Base-by-base conservation (phyloP, 1,140 invertebrate genomes). In the Melipona quadrifasciata region DNA sequence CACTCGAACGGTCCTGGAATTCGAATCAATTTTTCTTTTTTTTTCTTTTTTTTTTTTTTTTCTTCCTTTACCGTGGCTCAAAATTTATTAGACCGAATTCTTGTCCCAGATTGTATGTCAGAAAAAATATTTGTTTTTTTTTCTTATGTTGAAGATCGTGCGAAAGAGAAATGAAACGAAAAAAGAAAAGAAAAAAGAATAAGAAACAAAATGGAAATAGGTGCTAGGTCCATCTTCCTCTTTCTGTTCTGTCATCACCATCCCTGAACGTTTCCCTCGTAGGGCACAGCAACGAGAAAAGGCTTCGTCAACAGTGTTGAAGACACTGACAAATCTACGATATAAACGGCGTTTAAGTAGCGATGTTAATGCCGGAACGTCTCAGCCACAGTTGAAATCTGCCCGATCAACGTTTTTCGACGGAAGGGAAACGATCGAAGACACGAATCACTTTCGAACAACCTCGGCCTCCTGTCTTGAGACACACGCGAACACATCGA, bases 231-330 rank as follows among this genome's bases (percentile, higher is more conserved):
- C 87, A 75, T 84, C 74, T 82, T 85, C 87, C 82, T 89, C 53
- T 68, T 67, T 82, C 87, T 90, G 75, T 86, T 90, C 87, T 89
- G 71, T 70, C 85, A 89, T 90, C 87, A 91, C 86, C 76, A 82
- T 87, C 87, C 90, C 81, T 86, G 86, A 83, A 90, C 83, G 73
- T 90, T 91, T 91, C 79, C 89, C 87, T 87, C 87, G 87, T 73
- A 91, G 90, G 89, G 78, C 67, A 78, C 83, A 85, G 82, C 81
- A 82, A 67, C 89, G 80, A 55, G 82, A 83, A 80, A 84, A 70
- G 74, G 70, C 86, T 72, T 80, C 83, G 31, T n/a, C 65, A 55
- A 75, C 64, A 82, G 82, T 87, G 73, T 84, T 75, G 73, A 80
- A 24, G 64, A 85, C 84, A 78, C 84, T 72, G 71, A 68, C 82